Evolutionary conservation across 1,140 invertebrate genomes (phyloP).

Genomic region (Mercenaria mercenaria): DNA sequence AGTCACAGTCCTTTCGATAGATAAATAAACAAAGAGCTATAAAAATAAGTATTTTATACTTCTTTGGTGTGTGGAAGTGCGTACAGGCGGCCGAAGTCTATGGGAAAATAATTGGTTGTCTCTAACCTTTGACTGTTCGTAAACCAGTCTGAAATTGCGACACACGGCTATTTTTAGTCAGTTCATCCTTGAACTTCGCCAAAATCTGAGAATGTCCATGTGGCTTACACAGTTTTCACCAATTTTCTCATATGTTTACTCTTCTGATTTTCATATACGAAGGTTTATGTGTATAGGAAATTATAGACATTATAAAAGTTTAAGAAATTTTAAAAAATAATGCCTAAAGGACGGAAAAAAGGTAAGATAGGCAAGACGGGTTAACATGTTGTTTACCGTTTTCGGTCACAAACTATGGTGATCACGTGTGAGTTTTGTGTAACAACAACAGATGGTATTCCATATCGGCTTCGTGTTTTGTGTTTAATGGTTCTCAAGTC

Average conservation of each 20-base stretch:
- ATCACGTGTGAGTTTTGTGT: slow-evolving; percentile 20
- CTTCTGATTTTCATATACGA: slow-evolving; percentile 81
- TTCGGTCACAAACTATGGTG: no score
- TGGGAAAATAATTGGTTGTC: no score
- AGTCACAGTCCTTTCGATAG: no score
- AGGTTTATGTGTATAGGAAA: slow-evolving; percentile 74
- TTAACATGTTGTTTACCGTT: slow-evolving; percentile 15
- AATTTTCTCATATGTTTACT: slow-evolving; percentile 65
- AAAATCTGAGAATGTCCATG: slow-evolving; percentile 64
- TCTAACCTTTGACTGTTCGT: no score
- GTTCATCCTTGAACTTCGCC: slow-evolving; percentile 65
- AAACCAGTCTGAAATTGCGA: slow-evolving; percentile 27
- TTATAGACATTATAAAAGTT: slow-evolving; percentile 73
- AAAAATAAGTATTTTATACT: no score
- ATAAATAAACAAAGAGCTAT: no score
- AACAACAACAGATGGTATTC: slow-evolving; percentile 28
- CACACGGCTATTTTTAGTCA: slow-evolving; percentile 43
- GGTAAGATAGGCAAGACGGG: slow-evolving; percentile 49
- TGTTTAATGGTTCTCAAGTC: no score
- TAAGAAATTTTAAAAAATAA: slow-evolving; percentile 77
- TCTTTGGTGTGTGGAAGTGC: no score
- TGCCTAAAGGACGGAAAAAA: slow-evolving; percentile 84
- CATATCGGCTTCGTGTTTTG: not conserved
- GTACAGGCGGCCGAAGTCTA: no score
- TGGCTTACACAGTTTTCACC: slow-evolving; percentile 56